Evolutionary conservation across 23 tunicate species (phyloP).

Genomic region (Botrylloides violaceus): DNA sequence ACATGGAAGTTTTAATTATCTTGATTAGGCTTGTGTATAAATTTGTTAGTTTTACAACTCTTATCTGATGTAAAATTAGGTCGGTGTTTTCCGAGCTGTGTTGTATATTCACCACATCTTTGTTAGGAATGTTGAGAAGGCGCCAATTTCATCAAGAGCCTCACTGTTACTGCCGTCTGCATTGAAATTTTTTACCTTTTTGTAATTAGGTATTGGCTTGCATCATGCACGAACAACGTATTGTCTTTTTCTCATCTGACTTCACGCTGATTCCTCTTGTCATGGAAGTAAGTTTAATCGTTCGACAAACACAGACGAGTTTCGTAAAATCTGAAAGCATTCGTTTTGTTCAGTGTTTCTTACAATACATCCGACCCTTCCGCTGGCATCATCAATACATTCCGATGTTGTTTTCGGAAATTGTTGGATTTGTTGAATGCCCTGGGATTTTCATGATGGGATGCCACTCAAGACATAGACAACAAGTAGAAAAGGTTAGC

Average conservation of each 20-base stretch:
- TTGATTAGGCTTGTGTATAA: no score
- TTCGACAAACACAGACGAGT: no score
- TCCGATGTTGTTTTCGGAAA: conserved; percentile 55
- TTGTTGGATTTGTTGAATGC: conserved; percentile 72
- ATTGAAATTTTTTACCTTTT: background rate
- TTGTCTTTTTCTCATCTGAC: conserved; percentile 54
- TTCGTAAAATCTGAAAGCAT: background rate
- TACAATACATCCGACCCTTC: conserved; percentile 48
- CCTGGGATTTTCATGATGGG: conserved; percentile 89
- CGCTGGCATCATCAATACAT: conserved; percentile 82
- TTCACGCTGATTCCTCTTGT: conserved; percentile 39
- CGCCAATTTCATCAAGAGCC: no score
- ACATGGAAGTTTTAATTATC: no score
- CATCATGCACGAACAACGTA: conserved; percentile 62
- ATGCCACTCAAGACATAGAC: conserved; percentile 63
- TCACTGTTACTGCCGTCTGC: background rate
- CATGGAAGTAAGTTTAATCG: conserved; percentile 57
- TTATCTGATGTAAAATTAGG: no score
- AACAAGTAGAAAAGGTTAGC: conserved; percentile 46
- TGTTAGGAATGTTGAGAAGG: no score
- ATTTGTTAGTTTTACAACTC: no score
- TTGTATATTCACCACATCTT: no score
- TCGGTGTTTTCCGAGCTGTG: no score
- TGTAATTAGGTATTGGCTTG: conserved; percentile 52
- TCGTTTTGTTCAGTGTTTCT: conserved; percentile 36